phyloP scores from a whole-genome alignment of 1,140 invertebrate species.

The Dendrolimus kikuchii region DNA sequence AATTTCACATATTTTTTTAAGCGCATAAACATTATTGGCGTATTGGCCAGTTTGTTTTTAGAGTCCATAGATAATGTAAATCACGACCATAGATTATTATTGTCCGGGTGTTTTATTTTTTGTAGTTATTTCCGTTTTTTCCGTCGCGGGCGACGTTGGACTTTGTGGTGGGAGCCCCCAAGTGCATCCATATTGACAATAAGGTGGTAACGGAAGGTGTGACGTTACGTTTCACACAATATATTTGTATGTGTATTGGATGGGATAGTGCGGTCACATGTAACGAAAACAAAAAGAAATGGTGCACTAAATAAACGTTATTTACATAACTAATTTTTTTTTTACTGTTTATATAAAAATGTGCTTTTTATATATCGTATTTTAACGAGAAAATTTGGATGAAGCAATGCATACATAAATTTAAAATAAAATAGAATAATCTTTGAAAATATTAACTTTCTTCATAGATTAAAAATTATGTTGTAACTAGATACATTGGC shows the following conservation, averaged over 20 bases:
- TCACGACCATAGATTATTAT: constrained; percentile 13
- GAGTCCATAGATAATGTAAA: constrained; percentile 24
- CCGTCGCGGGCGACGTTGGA: constrained; percentile 66
- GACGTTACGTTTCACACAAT: constrained; percentile 27
- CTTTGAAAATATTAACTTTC: too few relatives aligned
- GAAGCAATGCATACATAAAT: too few relatives aligned
- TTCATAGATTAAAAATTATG: too few relatives aligned
- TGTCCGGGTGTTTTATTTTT: constrained; percentile 9
- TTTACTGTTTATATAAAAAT: constrained; percentile 26
- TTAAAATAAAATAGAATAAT: too few relatives aligned
- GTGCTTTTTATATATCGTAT: constrained; percentile 2
- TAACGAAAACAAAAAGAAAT: constrained; percentile 71
- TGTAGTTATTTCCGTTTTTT: constrained; percentile 66
- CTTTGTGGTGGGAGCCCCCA: constrained; percentile 58
- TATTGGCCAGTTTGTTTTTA: constrained; percentile 2
- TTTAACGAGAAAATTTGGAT: too few relatives aligned
- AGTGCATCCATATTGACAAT: constrained; percentile 48
- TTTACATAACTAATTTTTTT: not conserved
- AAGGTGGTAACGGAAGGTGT: constrained; percentile 15
- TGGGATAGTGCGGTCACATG: constrained; percentile 68
- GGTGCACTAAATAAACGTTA: constrained; percentile 68
- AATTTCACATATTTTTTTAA: constrained; percentile 30
- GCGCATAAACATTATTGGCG: constrained; percentile 11
- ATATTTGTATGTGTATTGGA: constrained; percentile 48
- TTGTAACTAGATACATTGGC: too few relatives aligned